phyloP scores from a whole-genome alignment of 2,113 vertebrate species.

The Tragelaphus scriptus region DNA sequence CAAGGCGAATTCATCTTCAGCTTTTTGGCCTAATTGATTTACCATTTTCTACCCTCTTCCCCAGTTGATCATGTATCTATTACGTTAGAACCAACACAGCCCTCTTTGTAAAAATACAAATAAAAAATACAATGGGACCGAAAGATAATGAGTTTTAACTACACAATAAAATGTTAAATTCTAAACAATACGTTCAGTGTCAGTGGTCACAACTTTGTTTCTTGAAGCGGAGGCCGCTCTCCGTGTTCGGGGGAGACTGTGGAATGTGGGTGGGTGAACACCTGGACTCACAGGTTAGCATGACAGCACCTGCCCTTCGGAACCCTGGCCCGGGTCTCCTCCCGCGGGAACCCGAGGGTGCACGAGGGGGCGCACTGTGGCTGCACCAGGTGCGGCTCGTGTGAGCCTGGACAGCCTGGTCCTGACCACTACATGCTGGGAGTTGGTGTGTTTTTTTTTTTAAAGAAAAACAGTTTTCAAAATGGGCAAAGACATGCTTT shows the following conservation, averaged over 20 bases:
- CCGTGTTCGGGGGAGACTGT: rapidly evolving
- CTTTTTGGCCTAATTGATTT: neutral
- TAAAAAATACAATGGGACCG: neutral
- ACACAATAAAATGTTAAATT: no score
- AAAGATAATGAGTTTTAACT: no score
- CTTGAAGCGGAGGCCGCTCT: neutral
- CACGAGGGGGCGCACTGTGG: rapidly evolving
- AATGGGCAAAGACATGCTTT: neutral
- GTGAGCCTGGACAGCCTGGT: rapidly evolving
- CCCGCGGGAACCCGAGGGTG: neutral
- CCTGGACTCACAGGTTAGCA: no score
- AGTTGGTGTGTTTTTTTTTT: neutral
- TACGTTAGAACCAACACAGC: no score
- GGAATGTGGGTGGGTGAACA: rapidly evolving
- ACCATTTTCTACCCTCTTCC: neutral
- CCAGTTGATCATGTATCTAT: no score
- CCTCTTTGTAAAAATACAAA: neutral
- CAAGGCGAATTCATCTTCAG: neutral
- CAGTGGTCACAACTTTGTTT: no score
- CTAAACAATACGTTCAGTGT: rapidly evolving
- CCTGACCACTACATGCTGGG: rapidly evolving
- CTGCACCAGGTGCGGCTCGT: rapidly evolving
- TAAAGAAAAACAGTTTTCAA: neutral
- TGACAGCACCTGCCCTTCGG: rapidly evolving
- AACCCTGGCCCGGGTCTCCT: neutral